phyloP scores from a whole-genome alignment of 2,113 vertebrate species.

The Arizona elegans region DNA sequence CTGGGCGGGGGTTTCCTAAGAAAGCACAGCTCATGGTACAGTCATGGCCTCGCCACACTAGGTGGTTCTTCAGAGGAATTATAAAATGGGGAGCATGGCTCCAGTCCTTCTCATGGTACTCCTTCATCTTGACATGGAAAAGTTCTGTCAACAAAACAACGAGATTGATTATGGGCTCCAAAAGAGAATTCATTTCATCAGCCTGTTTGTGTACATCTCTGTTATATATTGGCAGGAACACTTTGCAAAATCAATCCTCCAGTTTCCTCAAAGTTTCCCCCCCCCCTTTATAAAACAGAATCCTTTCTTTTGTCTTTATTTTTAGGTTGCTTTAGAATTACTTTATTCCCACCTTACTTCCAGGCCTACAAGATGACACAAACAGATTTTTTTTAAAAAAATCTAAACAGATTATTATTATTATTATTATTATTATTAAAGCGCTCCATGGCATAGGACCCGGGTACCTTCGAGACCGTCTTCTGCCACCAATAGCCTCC shows the following conservation, averaged over 20 bases:
- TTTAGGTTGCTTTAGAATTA: neutral
- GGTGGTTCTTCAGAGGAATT: conserved; percentile 59
- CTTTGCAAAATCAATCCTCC: neutral
- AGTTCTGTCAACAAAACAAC: neutral
- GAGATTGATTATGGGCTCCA: fast-evolving
- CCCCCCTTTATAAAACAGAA: neutral
- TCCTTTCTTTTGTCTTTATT: neutral
- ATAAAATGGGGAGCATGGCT: conserved; percentile 62
- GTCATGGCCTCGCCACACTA: conserved; percentile 43
- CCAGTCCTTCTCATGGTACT: conserved; percentile 43
- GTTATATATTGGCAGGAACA: neutral
- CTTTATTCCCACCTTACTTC: neutral
- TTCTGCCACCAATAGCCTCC: too few relatives aligned
- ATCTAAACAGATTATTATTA: neutral
- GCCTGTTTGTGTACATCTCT: neutral
- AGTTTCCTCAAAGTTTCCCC: neutral
- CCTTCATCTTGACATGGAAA: conserved; percentile 41
- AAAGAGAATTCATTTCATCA: neutral
- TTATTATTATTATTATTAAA: too few relatives aligned
- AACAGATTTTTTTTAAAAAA: neutral
- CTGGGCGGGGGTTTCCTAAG: conserved; percentile 55
- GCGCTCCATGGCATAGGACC: too few relatives aligned
- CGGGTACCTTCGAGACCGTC: too few relatives aligned
- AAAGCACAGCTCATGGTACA: conserved; percentile 69
- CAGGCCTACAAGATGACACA: neutral